Percentiles rank a stretch among this genome's conserved stretches.
Evolutionary conservation across 1,140 invertebrate genomes (phyloP).

Genomic region (Aphis gossypii): DNA sequence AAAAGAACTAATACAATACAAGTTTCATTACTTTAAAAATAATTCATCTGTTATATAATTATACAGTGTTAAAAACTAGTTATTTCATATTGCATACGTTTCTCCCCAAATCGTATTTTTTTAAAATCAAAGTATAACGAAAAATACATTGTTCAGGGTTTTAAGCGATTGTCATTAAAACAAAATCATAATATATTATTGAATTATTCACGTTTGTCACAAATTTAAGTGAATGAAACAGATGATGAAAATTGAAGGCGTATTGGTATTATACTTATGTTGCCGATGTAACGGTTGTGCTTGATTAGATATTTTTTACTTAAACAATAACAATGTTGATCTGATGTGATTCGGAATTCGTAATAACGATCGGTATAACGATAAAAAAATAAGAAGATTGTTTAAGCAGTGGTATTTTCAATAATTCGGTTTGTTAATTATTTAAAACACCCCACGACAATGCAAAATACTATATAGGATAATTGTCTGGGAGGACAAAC

Average conservation of each 20-base stretch:
- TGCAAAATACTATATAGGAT: neutral
- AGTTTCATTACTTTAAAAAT: neutral
- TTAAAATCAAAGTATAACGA: no score
- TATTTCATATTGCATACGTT: neutral
- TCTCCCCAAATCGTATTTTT: neutral
- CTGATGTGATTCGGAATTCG: no score
- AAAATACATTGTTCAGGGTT: neutral
- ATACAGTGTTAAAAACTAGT: no score
- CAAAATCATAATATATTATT: neutral
- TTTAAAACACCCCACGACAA: slow-evolving; percentile 24
- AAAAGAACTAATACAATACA: neutral
- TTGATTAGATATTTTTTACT: neutral
- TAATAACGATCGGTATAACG: neutral
- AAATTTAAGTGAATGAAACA: neutral
- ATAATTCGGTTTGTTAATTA: slow-evolving; percentile 40
- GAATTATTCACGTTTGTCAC: no score
- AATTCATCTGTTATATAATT: neutral
- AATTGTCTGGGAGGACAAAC: neutral
- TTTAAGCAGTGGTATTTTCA: neutral
- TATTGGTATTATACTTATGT: neutral
- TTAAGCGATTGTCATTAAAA: neutral
- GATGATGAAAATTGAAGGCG: neutral
- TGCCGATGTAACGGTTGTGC: neutral
- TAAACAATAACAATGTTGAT: neutral
- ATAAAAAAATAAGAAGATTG: neutral